Percentiles rank a stretch among this genome's conserved stretches.
Conservation (phyloP, 2,113 vertebrate genomes). For the Rallus limicola region DNA sequence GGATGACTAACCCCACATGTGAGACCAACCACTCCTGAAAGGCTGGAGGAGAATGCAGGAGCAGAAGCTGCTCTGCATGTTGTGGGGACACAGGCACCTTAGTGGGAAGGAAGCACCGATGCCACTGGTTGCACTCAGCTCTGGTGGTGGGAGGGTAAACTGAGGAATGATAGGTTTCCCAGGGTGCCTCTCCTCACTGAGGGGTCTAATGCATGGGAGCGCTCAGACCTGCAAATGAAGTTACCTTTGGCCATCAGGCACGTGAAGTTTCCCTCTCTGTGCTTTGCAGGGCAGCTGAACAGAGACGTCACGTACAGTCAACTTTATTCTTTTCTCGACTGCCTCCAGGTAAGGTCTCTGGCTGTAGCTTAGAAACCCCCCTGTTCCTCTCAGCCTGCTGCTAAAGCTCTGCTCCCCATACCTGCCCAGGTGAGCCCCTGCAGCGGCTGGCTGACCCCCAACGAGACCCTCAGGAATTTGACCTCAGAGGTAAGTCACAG, state of each 20-base stretch:
- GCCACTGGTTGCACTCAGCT: too few species aligned
- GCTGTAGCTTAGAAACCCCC: background rate
- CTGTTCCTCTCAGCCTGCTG: fast-evolving
- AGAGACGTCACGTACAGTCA: slow-evolving; percentile 75
- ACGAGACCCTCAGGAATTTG: slow-evolving; percentile 74
- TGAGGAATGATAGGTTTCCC: background rate
- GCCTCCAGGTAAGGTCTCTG: slow-evolving; percentile 73
- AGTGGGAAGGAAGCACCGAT: background rate
- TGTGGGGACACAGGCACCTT: background rate
- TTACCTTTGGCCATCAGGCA: background rate
- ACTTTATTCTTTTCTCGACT: slow-evolving; percentile 76
- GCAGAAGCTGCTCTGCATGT: background rate
- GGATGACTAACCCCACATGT: background rate
- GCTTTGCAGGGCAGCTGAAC: slow-evolving; percentile 78
- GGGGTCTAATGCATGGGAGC: background rate
- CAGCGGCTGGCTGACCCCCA: slow-evolving; percentile 76
- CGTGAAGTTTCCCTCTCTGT: background rate
- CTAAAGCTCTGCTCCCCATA: background rate
- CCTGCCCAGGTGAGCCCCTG: slow-evolving; percentile 74
- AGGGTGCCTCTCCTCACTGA: background rate
- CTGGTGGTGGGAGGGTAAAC: background rate
- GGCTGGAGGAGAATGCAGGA: fast-evolving
- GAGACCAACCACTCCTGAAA: background rate
- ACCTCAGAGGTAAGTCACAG: slow-evolving; percentile 66
- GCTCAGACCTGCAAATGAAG: background rate